A percentile compares a stretch with the other conserved stretches of the same genome.
Evolutionary conservation across 2,888 invertebrate genomes (phyloP).

Genomic region (Drosophila melanocephala): DNA sequence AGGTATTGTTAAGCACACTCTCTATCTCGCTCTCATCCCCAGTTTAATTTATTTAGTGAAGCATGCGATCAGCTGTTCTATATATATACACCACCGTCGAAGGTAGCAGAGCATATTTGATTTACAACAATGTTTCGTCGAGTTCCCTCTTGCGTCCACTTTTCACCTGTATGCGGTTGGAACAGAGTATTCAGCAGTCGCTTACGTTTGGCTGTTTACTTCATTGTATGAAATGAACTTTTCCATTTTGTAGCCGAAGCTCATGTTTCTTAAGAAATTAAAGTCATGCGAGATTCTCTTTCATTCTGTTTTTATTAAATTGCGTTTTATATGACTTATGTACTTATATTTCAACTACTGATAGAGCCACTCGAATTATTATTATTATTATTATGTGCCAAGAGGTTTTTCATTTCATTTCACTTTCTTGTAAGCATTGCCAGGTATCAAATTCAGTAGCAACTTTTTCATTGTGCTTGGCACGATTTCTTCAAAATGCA

Average conservation of each 20-base stretch:
- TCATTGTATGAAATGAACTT: constrained; percentile 21
- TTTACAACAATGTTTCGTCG: neutral
- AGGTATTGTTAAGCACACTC: constrained; percentile 1
- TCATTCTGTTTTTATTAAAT: constrained; percentile 62
- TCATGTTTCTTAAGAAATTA: constrained; percentile 10
- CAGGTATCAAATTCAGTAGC: constrained; percentile 58
- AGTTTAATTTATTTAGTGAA: constrained; percentile 3
- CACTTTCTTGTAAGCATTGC: constrained; percentile 30
- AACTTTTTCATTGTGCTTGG: constrained; percentile 21
- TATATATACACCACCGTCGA: neutral
- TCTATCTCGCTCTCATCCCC: neutral
- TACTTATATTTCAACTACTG: constrained; percentile 24
- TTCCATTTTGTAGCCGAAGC: constrained; percentile 32
- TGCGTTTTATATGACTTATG: constrained; percentile 42
- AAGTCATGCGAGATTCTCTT: constrained; percentile 57
- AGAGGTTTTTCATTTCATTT: constrained; percentile 21
- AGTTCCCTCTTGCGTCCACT: neutral
- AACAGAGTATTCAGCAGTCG: constrained; percentile 3
- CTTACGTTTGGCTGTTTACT: constrained; percentile 1
- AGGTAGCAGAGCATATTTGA: neutral
- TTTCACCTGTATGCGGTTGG: neutral
- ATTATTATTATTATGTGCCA: constrained; percentile 29
- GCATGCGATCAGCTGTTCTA: constrained; percentile 31
- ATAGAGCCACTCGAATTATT: constrained; percentile 37
- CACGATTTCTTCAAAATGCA: constrained; percentile 53